These are phyloP conservation scores for Tachina fera DNA, from an alignment of 2,888 invertebrate species.

Conservation along the genomic window DNA sequence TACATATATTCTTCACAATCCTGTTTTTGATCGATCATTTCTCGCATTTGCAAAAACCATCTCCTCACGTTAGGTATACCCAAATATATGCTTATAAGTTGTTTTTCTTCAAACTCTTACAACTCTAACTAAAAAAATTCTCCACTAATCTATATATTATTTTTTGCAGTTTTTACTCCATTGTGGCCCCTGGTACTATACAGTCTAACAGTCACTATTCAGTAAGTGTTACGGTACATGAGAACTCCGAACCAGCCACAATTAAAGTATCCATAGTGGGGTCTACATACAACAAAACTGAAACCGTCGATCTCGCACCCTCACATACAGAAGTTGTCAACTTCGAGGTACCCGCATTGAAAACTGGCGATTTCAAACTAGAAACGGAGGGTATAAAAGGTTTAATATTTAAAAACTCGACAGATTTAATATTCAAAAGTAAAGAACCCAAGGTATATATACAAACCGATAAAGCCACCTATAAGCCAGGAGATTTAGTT, in stretches of 20 bases:
- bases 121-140: neutral
- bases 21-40: no score
- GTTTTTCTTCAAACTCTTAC: neutral
- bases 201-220: conserved; percentile 93
- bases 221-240: conserved; percentile 88
- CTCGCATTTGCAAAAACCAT: no score
- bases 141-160: neutral
- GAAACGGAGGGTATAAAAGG: conserved; percentile 86
- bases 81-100: neutral
- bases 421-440: conserved; percentile 88
- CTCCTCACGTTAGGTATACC: no score
- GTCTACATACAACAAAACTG: conserved; percentile 87
- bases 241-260: conserved; percentile 76
- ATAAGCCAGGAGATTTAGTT: conserved; percentile 92
- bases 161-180: conserved; percentile 85
- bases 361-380: conserved; percentile 73
- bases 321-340: conserved; percentile 88
- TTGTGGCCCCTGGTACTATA: conserved; percentile 90
- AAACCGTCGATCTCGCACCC: conserved; percentile 88
- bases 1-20: no score
- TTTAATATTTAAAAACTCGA: conserved; percentile 88
- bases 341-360: conserved; percentile 85
- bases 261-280: conserved; percentile 90
- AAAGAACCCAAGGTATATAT: conserved; percentile 90
- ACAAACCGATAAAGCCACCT: conserved; percentile 95